A percentile compares a stretch with the other conserved stretches of the same genome.
Evolutionary conservation across 2,113 vertebrate species (phyloP).

Genomic region (Chinchilla lanigera): DNA sequence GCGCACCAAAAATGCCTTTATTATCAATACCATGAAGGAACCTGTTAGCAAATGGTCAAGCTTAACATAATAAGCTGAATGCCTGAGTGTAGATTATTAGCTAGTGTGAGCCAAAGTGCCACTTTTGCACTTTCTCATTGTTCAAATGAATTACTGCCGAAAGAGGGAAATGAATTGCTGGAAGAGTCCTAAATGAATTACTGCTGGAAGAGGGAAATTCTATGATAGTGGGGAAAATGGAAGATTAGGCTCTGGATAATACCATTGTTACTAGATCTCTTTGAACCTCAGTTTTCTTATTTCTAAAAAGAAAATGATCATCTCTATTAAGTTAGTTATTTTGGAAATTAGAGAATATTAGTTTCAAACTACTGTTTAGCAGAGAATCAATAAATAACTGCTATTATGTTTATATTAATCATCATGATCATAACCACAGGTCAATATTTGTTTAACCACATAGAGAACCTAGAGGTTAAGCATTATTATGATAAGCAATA

Average conservation of each 20-base stretch:
- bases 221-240: neutral
- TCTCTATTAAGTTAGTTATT: neutral
- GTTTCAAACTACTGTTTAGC: neutral
- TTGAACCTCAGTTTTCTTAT: neutral
- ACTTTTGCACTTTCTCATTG: neutral
- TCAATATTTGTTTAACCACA: neutral
- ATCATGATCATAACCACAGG: neutral
- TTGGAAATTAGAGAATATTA: neutral
- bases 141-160: neutral
- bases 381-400: neutral
- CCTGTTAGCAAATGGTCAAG: neutral
- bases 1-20: neutral
- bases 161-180: neutral
- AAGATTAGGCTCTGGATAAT: neutral
- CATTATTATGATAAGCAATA: neutral
- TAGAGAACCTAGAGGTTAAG: neutral
- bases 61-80: conserved; percentile 16
- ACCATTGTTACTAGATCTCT: conserved; percentile 17
- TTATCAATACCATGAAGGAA: neutral
- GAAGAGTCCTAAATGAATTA: neutral
- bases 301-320: conserved; percentile 17
- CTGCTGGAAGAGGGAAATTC: neutral
- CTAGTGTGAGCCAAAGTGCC: neutral
- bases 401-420: neutral
- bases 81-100: neutral